phyloP scores from a whole-genome alignment of 53 echinoderm and acorn worm species.

The Arbacia lixula region DNA sequence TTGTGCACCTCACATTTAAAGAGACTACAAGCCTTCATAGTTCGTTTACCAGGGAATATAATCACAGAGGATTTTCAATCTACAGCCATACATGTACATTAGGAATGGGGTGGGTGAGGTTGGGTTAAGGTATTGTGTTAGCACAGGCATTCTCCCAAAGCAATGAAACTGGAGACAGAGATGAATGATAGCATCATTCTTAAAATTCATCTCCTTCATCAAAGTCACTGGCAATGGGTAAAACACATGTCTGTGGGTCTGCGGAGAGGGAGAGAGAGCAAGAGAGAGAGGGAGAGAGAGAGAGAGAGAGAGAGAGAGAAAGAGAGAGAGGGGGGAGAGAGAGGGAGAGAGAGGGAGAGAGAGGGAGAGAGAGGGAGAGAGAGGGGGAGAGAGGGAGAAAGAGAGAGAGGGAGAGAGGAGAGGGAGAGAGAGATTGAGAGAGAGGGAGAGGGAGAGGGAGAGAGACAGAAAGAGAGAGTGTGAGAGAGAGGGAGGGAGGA shows the following conservation, averaged over 20 bases:
- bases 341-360: not conserved
- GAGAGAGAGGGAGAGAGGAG: not conserved
- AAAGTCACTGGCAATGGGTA: too few species aligned
- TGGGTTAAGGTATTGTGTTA: too few species aligned
- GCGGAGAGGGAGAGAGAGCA: not conserved
- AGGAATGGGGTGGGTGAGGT: too few species aligned
- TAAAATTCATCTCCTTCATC: too few species aligned
- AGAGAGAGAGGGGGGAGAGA: not conserved
- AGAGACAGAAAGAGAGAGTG: too few species aligned
- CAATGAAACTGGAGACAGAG: slow-evolving; percentile 10
- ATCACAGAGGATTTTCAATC: too few species aligned
- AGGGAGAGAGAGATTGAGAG: not conserved
- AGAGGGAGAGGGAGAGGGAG: not conserved
- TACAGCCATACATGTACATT: too few species aligned
- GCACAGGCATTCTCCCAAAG: slow-evolving; percentile 17
- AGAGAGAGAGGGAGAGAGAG: not conserved
- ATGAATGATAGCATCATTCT: slow-evolving; percentile 28
- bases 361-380: not conserved
- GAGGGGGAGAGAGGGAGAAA: not conserved
- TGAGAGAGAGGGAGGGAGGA: too few species aligned
- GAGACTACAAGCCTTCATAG: too few species aligned
- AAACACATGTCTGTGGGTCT: too few species aligned
- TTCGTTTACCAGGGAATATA: too few species aligned
- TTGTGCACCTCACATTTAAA: too few species aligned
- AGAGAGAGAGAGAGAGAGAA: not conserved